These are phyloP conservation scores for Cosmia trapezina DNA, from an alignment of 2,888 invertebrate genomes.

Conservation along the genomic window DNA sequence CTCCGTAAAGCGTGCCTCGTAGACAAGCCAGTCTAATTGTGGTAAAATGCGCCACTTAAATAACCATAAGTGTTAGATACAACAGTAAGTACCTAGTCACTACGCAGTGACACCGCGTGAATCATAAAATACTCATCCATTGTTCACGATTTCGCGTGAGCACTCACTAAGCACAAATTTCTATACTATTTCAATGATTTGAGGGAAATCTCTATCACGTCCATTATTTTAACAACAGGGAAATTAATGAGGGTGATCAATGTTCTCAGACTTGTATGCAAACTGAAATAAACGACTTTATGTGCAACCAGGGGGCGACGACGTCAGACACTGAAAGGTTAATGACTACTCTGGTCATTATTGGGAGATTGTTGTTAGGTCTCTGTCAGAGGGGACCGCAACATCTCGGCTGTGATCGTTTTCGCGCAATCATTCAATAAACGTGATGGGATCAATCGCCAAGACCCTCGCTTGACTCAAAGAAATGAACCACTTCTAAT, in stretches of 20 bases:
- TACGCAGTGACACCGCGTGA: constrained; percentile 76
- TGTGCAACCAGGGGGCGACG: constrained; percentile 47
- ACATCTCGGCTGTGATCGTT: constrained; percentile 82
- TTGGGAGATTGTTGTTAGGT: constrained; percentile 78
- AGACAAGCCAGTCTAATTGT: constrained; percentile 63
- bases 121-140: constrained; percentile 76
- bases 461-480: constrained; percentile 85
- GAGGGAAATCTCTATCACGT: constrained; percentile 50
- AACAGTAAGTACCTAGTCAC: constrained; percentile 63
- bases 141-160: constrained; percentile 74
- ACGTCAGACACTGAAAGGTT: constrained; percentile 78
- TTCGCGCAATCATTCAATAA: constrained; percentile 91
- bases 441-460: constrained; percentile 87
- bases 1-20: constrained; percentile 50
- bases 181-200: constrained; percentile 51
- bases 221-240: constrained; percentile 53
- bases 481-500: constrained; percentile 84
- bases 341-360: constrained; percentile 80
- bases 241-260: constrained; percentile 26
- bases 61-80: constrained; percentile 72
- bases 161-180: constrained; percentile 48
- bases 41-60: constrained; percentile 76
- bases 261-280: constrained; percentile 36
- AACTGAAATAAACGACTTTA: constrained; percentile 62
- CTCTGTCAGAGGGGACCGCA: constrained; percentile 79